Percentiles rank a stretch among this genome's conserved stretches.
Conservation (phyloP, 2,797 vertebrate genomes). For the Hippopotamyrus pictus region DNA sequence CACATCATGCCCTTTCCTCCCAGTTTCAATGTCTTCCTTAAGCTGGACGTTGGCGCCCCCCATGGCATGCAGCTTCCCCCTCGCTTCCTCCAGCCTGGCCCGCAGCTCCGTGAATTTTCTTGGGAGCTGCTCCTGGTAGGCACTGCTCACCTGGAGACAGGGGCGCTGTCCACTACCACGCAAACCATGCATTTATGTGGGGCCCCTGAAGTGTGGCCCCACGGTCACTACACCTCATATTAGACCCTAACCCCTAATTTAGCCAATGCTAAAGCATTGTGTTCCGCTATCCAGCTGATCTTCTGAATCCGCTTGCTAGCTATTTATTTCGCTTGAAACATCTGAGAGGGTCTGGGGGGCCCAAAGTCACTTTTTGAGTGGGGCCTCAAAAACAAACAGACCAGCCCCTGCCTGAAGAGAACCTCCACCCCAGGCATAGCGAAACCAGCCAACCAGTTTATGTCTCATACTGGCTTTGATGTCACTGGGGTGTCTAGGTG, state of each 20-base stretch:
- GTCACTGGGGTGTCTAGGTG: not conserved
- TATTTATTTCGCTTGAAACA: not conserved
- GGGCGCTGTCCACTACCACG: not conserved
- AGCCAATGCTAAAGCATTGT: not conserved
- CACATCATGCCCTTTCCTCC: constrained; percentile 54
- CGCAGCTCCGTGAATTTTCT: constrained; percentile 30
- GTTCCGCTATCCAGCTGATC: not conserved
- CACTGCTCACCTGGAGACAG: not conserved
- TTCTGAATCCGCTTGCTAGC: not conserved
- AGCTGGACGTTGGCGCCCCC: constrained; percentile 54
- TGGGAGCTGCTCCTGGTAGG: not conserved
- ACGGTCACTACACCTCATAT: not conserved
- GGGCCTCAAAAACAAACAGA: not conserved
- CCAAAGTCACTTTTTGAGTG: not conserved
- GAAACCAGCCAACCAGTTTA: not conserved
- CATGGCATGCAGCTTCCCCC: constrained; percentile 38
- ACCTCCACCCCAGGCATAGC: not conserved
- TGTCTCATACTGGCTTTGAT: not conserved
- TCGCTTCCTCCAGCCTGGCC: constrained; percentile 26
- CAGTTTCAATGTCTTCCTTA: constrained; percentile 56
- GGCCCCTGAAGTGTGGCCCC: not conserved
- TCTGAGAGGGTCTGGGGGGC: not conserved
- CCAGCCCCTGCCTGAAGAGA: not conserved
- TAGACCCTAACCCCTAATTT: not conserved
- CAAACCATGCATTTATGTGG: not conserved